Evolutionary conservation across 2,113 vertebrate genomes (phyloP), one percentile per base, ranked within the genome.

Genomic region (Podocnemis expansa): DNA sequence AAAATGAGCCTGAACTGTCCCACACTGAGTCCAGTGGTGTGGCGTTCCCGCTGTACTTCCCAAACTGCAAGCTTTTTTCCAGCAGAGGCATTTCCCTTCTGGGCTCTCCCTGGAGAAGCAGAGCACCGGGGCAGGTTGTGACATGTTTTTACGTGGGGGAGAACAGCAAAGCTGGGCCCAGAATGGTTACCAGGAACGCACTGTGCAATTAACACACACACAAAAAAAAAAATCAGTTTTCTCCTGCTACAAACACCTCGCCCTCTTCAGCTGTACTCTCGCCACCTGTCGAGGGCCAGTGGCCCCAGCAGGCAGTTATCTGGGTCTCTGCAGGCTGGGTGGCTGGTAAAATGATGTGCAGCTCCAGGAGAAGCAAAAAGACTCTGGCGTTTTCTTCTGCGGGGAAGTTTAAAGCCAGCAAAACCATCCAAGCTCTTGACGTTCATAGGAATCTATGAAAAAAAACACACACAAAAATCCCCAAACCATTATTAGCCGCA

Each of bases 381-480:
- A 8, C 45, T 10, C 51, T 14, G 24, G 11, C 25, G 56, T 24
- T 38, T 91, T 76, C 84, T 29, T 78, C 89, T 21, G 47, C 29
- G n/a, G 38, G 21, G 27, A 55, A 38, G 38, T 7, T 22, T 16
- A 38, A 54, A 51, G n/a, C 6, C 9, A n/a, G 21, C 10, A 7
- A 22, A 24, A 38, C 9, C n/a, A 22, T 54, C 51, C 27, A 52
- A 76, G 45, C 13, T 24, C 55, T 76, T 79, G 47, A 47, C 45
- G 31, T 78, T 92, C 3, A 0, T 29, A 86, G 87, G 82, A 45
- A 92, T 75, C 97, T 97, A 85, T 55, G 60, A 94, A 89, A 41
- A 38, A 94, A 94, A 27, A 78, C 47, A 85, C 84, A 87, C 34
- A 24, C 51, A 47, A 47, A 47, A 47, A 47, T 47, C n/a, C 89